Evolutionary conservation across 2,797 vertebrate species (phyloP).

Genomic region (Merluccius polli): DNA sequence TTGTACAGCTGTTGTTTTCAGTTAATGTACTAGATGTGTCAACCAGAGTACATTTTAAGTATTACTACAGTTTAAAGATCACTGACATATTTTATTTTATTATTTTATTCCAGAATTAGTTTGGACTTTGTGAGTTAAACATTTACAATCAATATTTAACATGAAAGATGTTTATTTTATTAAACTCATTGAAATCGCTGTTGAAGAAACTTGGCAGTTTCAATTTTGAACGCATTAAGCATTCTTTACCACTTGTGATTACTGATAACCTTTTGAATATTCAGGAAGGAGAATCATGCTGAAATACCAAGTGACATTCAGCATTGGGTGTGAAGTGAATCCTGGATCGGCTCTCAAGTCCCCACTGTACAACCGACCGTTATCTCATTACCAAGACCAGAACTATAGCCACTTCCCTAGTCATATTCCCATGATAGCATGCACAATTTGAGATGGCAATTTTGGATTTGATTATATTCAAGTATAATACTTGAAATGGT

Average conservation of each 20-base stretch:
- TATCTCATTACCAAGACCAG: neutral
- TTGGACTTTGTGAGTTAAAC: neutral
- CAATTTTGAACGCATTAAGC: neutral
- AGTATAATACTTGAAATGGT: neutral
- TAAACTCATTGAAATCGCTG: neutral
- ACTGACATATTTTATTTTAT: neutral
- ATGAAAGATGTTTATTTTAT: neutral
- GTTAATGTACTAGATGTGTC: neutral
- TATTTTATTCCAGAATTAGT: neutral
- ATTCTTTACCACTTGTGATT: neutral
- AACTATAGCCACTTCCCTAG: neutral
- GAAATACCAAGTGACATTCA: neutral
- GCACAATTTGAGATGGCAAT: neutral
- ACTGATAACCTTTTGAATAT: slow-evolving; percentile 2
- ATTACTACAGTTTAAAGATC: neutral
- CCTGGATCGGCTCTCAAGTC: neutral
- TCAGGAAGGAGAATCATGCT: neutral
- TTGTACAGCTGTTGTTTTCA: neutral
- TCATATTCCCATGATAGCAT: neutral
- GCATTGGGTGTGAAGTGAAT: neutral
- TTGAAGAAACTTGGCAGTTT: neutral
- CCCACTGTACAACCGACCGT: neutral
- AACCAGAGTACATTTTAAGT: neutral
- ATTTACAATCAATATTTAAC: neutral
- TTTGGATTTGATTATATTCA: neutral